Percentiles rank a stretch among this genome's conserved stretches.
These are phyloP conservation scores for Dromococcyx pavoninus DNA, from an alignment of 2,797 vertebrate genomes.

Conservation along the genomic window DNA sequence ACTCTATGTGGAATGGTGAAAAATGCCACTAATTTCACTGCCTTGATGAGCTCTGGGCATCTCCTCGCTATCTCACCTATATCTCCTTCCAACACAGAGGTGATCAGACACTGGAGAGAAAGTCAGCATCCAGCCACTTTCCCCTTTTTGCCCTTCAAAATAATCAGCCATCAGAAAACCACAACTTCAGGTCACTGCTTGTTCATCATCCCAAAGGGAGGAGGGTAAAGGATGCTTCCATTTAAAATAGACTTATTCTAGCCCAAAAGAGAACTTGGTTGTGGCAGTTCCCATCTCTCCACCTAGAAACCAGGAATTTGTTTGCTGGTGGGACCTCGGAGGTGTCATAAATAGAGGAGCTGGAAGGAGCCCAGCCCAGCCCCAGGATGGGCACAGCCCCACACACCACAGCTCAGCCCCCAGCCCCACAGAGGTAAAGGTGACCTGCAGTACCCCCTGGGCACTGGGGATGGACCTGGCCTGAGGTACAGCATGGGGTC, in stretches of 20 bases:
- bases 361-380: not conserved
- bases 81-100: fast-evolving
- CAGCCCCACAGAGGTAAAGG: not conserved
- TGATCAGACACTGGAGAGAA: fast-evolving
- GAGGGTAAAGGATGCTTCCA: not conserved
- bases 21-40: not conserved
- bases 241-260: not conserved
- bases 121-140: not conserved
- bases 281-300: not conserved
- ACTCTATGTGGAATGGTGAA: not conserved
- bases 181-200: not conserved
- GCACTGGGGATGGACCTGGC: fast-evolving
- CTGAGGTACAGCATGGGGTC: fast-evolving
- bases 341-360: not conserved
- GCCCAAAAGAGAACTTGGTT: not conserved
- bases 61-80: not conserved
- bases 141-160: not conserved
- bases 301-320: not conserved
- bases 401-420: fast-evolving
- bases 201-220: not conserved
- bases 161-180: not conserved
- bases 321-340: not conserved
- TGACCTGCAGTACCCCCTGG: not conserved
- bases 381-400: not conserved
- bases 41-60: not conserved